Conservation (phyloP, 2,113 vertebrate species). For the Enhydra lutris region DNA sequence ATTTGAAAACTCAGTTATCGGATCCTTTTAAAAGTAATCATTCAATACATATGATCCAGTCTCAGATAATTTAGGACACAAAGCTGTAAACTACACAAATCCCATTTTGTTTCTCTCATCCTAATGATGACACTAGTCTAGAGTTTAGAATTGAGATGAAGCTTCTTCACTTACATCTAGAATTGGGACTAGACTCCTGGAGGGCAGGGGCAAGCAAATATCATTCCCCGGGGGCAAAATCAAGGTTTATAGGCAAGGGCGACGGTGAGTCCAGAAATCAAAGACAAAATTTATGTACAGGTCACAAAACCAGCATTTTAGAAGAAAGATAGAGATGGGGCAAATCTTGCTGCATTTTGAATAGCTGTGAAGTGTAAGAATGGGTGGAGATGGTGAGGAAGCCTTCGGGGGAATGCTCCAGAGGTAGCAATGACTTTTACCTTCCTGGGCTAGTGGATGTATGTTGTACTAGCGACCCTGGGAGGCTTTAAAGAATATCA, state of each 20-base stretch:
- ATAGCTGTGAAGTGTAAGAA: neutral
- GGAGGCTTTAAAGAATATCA: neutral
- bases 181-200: neutral
- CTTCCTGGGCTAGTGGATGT: neutral
- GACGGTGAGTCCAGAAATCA: neutral
- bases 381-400: neutral
- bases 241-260: neutral
- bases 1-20: neutral
- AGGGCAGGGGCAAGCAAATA: neutral
- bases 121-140: neutral
- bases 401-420: fast-evolving
- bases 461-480: neutral
- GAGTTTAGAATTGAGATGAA: neutral
- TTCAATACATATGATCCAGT: neutral
- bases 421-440: neutral
- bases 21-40: neutral
- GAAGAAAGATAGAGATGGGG: neutral
- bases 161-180: neutral
- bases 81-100: neutral
- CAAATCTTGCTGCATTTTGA: neutral
- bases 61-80: neutral
- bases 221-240: neutral
- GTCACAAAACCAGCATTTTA: neutral
- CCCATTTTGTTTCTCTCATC: neutral
- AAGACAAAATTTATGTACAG: neutral